Evolutionary conservation across 2,113 vertebrate genomes (phyloP).

Genomic region (Sebastes fasciatus): DNA sequence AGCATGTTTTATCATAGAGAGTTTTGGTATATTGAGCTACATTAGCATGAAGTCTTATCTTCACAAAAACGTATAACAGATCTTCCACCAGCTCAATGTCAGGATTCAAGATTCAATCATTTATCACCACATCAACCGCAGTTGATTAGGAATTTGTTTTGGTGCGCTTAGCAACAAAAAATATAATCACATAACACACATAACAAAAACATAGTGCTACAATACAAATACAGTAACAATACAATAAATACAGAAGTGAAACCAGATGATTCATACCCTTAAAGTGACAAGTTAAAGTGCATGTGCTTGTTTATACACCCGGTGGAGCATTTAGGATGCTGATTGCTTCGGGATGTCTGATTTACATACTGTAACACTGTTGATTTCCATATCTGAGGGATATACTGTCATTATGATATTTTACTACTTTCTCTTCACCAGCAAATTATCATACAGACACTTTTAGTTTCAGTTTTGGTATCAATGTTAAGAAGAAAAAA

Average conservation of each 20-base stretch:
- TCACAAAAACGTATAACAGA: neutral
- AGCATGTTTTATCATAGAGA: neutral
- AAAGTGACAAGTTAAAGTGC: no score
- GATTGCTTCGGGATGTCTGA: neutral
- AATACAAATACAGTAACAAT: no score
- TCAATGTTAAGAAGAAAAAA: neutral
- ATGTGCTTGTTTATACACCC: no score
- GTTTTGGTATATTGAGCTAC: neutral
- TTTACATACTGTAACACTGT: neutral
- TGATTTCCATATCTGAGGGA: neutral
- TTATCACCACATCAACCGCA: no score
- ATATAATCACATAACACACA: no score
- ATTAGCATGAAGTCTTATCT: neutral
- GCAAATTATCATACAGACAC: neutral
- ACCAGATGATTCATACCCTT: no score
- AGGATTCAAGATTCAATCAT: no score
- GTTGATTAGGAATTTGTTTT: no score
- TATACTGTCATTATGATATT: neutral
- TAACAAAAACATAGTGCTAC: no score
- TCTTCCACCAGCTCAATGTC: neutral
- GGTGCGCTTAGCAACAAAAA: no score
- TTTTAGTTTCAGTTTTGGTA: neutral
- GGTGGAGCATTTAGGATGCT: no score
- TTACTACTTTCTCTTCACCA: neutral
- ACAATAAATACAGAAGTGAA: no score